phyloP scores from a whole-genome alignment of 2,888 invertebrate species.

The Mimas tiliae region DNA sequence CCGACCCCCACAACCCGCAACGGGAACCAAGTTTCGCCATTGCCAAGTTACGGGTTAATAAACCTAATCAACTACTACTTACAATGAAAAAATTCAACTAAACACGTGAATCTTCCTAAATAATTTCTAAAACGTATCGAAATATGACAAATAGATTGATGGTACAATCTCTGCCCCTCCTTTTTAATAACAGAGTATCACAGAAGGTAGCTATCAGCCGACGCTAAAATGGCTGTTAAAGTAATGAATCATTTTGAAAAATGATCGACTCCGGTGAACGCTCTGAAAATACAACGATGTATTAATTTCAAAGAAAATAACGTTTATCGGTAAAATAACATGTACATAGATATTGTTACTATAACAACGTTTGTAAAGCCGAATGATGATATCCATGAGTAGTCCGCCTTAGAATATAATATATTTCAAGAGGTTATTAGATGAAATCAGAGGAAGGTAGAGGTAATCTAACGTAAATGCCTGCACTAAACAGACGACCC shows the following conservation, averaged over 20 bases:
- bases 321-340: not conserved
- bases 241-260: constrained; percentile 26
- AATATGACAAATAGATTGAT: not conserved
- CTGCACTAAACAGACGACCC: too few relatives aligned
- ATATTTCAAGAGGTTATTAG: too few relatives aligned
- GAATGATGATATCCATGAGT: too few relatives aligned
- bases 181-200: constrained; percentile 3
- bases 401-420: too few relatives aligned
- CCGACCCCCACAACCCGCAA: too few relatives aligned
- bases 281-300: not conserved
- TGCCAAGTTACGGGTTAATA: too few relatives aligned
- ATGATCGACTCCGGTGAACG: constrained; percentile 17
- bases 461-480: too few relatives aligned
- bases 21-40: too few relatives aligned
- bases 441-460: too few relatives aligned
- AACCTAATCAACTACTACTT: too few relatives aligned
- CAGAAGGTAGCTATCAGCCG: not conserved
- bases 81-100: not conserved
- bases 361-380: not conserved
- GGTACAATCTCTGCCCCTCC: constrained; percentile 1
- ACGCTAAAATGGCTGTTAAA: not conserved
- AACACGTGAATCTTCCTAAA: not conserved
- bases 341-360: not conserved
- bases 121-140: not conserved
- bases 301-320: constrained; percentile 15